Evolutionary conservation across 2,888 invertebrate species (phyloP), one percentile per base, ranked within the genome.

Genomic region (Cecidostiba fungosa): DNA sequence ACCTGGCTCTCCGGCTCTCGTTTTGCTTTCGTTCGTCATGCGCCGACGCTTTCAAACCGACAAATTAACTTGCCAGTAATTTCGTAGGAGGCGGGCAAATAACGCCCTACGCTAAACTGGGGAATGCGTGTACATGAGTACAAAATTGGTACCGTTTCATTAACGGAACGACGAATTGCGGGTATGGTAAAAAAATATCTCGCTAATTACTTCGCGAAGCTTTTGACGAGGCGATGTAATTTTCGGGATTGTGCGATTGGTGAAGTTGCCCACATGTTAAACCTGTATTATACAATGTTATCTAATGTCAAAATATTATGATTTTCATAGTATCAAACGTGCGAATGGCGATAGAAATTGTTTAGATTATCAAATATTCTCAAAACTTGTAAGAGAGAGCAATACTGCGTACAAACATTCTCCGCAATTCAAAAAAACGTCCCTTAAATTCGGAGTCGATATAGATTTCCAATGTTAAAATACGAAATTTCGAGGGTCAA

Each of bases 1-100:
- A 23, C 8, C 54, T 16, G 54, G 6, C 66, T 62, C 62, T 10
- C 62, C 62, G 4, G 23, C 29, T 66, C 29, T 29, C 29, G 66
- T 14, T 66, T 66, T 29, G 66, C 29, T 66, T 66, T 26, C 29
- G 23, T 66, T 14, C 66, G 66, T 66, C 66, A 66, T 66, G 12
- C 43, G 12, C 14, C 8, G 3, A 66, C 26, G 66, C 26, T 36
- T 23, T 16, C 23, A 16, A 16, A 16, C 77, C 54, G 74, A 50
- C 74, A 74, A 74, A 74, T 74, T 74, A 74, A 74, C 50, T 77
- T 66, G 77, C 66, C 43, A 10, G 66, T 43, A 77, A 66, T 77
- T 77, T 74, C 29, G 26, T 14, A 29, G 77, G 26, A 66, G 66
- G 43, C 77, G 66, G 43, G 66, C 77, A 29, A 43, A 77, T 66